Base-by-base conservation (phyloP, 2,113 vertebrate genomes). In the Recurvirostra avosetta region DNA sequence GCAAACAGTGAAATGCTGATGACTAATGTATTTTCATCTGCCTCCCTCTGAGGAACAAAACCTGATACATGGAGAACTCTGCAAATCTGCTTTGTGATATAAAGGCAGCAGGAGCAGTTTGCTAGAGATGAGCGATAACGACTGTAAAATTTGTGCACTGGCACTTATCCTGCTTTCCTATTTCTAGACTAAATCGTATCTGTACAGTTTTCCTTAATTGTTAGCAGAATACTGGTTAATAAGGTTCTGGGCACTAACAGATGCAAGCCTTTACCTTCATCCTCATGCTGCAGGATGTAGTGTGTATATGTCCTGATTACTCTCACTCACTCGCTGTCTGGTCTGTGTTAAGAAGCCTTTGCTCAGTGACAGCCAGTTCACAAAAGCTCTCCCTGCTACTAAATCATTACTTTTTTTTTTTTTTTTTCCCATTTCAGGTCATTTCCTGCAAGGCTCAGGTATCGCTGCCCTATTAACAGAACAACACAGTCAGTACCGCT, bases 111-210 rank as follows among this genome's bases (percentile, higher is more conserved):
- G 56, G 12, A 82, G 5, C 40, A 62, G 34, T 70, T 89, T 52
- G 12, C 45, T 73, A 21, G 53, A 52, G 22, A 2, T 43, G 26
- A 77, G 25, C 0, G 0, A 6, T 43, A 83, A 47, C 13, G 21
- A 29, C 11, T 50, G 8, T 34, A 18, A 83, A 45, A 34, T 45
- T 82, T 75, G 27, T 82, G 22, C 34, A 19, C 19, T 71, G 20
- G 15, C 11, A 50, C 22, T 88, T 82, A 59, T 0, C 6, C 9
- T 67, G 20, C 36, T 77, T 94, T 86, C 16, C 27, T 80, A 1
- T 30, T 86, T 47, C 15, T 38, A 34, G 34, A 40, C 38, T 41
- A 63, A 63, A 41, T 41, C 29, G 27, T 29, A 63, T 18, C 27
- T 41, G 20, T 30, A 63, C 26, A 20, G 62, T 63, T 78, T 85